These are phyloP conservation scores for Enteromius afrohamiltoni DNA, from an alignment of 2,797 vertebrate genomes.

Conservation along the genomic window DNA sequence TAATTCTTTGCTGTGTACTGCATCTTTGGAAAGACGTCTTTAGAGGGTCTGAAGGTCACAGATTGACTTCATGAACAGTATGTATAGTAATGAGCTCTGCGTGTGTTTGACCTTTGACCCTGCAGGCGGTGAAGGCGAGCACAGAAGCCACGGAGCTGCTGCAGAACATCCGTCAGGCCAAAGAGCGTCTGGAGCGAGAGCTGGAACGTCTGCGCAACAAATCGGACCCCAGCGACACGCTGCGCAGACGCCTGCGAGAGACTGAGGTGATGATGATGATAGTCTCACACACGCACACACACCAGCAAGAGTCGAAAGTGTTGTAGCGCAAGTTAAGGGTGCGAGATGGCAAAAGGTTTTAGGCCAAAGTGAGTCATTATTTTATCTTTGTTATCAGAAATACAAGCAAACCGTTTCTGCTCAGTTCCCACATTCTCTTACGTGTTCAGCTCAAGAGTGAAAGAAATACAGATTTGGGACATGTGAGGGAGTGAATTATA, in stretches of 20 bases:
- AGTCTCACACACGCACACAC: neutral
- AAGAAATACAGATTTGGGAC: too few relatives aligned
- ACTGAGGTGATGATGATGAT: conserved; percentile 75
- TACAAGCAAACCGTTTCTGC: too few relatives aligned
- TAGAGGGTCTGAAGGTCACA: neutral
- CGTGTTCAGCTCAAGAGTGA: too few relatives aligned
- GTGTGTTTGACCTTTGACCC: conserved; percentile 49
- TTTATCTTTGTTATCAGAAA: too few relatives aligned
- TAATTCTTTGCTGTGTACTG: neutral
- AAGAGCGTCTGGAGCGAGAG: conserved; percentile 90
- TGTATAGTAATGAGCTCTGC: neutral
- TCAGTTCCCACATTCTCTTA: too few relatives aligned
- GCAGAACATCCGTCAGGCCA: conserved; percentile 91
- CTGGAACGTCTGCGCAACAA: conserved; percentile 91
- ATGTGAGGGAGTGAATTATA: too few relatives aligned
- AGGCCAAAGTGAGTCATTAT: too few relatives aligned
- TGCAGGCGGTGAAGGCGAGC: conserved; percentile 89
- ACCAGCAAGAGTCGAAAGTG: neutral
- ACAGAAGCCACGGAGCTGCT: conserved; percentile 95
- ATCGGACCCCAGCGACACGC: conserved; percentile 91
- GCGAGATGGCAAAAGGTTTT: too few relatives aligned
- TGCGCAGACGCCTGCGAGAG: conserved; percentile 91
- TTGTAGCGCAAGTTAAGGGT: too few relatives aligned
- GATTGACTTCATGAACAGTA: neutral
- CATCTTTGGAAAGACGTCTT: neutral